phyloP scores from a whole-genome alignment of 2,113 vertebrate species.

The Glaucomys volans region DNA sequence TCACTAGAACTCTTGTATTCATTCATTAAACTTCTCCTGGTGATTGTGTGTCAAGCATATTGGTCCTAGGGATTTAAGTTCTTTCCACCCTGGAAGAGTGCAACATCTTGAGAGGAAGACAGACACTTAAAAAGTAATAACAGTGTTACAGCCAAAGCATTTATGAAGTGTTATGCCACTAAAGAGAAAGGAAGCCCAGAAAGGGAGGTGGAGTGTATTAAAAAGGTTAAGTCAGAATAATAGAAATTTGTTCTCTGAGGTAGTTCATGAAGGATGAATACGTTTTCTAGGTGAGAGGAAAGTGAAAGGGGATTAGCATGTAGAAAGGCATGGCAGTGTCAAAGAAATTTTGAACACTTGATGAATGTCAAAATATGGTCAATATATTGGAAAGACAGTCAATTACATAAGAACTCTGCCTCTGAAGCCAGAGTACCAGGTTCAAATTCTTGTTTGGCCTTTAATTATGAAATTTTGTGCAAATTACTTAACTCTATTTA shows the following conservation, averaged over 20 bases:
- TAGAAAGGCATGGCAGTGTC: background rate
- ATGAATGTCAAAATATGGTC: background rate
- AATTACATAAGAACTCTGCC: background rate
- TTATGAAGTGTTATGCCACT: background rate
- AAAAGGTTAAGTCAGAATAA: background rate
- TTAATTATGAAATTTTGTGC: background rate
- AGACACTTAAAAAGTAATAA: background rate
- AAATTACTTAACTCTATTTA: background rate
- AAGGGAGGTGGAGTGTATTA: background rate
- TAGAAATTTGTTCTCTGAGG: background rate
- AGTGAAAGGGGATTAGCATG: background rate
- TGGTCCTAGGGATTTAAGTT: background rate
- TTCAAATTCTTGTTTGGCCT: background rate
- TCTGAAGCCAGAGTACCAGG: background rate
- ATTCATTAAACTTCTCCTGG: conserved; percentile 6
- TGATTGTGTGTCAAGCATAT: background rate
- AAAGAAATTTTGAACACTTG: background rate
- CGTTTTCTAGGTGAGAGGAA: background rate
- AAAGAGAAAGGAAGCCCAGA: background rate
- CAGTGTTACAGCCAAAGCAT: background rate
- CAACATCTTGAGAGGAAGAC: background rate
- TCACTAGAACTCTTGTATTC: background rate
- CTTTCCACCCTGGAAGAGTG: background rate
- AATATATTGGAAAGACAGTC: background rate
- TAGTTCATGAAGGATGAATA: background rate